phyloP scores from a whole-genome alignment of 2,888 invertebrate species.

The Tipula vernalis region DNA sequence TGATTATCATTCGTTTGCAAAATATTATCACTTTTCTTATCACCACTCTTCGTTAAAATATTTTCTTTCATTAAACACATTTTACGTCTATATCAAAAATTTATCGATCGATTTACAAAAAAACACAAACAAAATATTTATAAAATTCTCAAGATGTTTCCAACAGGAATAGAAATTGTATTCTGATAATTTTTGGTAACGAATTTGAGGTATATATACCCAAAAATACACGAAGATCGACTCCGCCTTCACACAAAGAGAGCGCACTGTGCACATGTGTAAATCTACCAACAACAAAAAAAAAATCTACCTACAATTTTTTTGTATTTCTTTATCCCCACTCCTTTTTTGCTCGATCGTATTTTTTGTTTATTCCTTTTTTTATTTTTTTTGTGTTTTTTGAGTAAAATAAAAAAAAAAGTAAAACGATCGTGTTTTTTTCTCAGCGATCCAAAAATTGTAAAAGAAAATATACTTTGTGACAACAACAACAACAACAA shows the following conservation, averaged over 20 bases:
- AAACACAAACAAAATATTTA: background rate
- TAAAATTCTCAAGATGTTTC: background rate
- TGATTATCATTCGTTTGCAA: background rate
- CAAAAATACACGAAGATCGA: background rate
- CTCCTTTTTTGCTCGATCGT: background rate
- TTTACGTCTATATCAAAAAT: background rate
- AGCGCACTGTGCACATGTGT: background rate
- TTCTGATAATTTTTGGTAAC: background rate
- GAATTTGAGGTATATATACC: background rate
- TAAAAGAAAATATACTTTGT: background rate
- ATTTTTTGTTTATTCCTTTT: background rate
- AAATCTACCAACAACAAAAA: background rate
- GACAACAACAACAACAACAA: background rate
- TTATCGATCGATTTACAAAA: background rate
- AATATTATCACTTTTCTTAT: background rate
- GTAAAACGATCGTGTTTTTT: background rate
- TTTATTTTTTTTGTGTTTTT: background rate
- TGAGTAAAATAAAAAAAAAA: background rate
- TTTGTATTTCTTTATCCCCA: background rate
- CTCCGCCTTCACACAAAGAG: background rate
- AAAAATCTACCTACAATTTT: background rate
- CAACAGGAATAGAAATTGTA: background rate
- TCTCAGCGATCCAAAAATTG: background rate
- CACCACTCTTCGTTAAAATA: background rate
- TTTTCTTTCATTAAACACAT: slow-evolving; percentile 10